phyloP scores from a whole-genome alignment of 53 echinoderm and acorn worm genomes.

The Luidia sarsii region DNA sequence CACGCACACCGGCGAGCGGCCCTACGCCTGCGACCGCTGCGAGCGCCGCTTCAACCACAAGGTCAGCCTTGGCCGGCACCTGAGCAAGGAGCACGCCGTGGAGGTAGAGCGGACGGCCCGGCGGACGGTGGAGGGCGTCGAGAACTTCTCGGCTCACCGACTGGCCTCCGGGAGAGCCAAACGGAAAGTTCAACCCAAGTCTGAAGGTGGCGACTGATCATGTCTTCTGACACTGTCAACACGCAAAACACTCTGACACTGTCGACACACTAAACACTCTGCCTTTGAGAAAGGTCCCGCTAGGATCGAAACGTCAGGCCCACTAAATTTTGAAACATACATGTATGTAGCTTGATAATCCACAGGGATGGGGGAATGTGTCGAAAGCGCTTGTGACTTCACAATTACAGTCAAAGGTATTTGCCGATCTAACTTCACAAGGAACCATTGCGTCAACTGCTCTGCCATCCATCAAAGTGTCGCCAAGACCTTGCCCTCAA shows the following conservation, averaged over 20 bases:
- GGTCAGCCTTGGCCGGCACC: slow-evolving; percentile 56
- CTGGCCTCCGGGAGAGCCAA: slow-evolving; percentile 1
- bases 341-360: too few relatives aligned
- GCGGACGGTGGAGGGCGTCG: background rate
- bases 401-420: too few relatives aligned
- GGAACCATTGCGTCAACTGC: too few relatives aligned
- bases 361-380: too few relatives aligned
- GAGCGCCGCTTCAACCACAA: slow-evolving; percentile 49
- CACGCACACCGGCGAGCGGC: slow-evolving; percentile 63
- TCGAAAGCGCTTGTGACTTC: too few relatives aligned
- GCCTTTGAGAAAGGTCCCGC: too few relatives aligned
- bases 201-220: background rate
- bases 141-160: slow-evolving; percentile 23
- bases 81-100: slow-evolving; percentile 38
- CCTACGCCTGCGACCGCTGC: slow-evolving; percentile 53
- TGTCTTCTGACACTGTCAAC: background rate
- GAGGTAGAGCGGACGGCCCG: background rate
- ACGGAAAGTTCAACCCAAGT: too few relatives aligned
- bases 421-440: too few relatives aligned
- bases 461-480: too few relatives aligned
- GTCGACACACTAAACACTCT: background rate
- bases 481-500: too few relatives aligned
- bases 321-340: too few relatives aligned
- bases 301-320: too few relatives aligned
- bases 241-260: background rate